Percentiles rank a stretch among this genome's conserved stretches.
Evolutionary conservation across 2,797 vertebrate species (phyloP).

Genomic region (Cirrhinus mrigala): DNA sequence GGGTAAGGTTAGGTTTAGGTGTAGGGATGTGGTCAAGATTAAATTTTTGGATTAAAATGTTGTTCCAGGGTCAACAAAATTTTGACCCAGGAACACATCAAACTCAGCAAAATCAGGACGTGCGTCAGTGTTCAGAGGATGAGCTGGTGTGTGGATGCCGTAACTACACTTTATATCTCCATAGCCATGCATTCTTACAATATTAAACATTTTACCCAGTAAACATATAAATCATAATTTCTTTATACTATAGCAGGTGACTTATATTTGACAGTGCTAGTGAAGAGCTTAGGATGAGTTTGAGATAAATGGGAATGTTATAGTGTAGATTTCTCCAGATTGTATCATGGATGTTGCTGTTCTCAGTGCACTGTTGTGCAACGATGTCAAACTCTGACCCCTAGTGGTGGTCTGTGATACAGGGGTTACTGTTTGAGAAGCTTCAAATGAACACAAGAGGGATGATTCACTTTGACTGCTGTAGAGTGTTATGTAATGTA

Average conservation of each 20-base stretch:
- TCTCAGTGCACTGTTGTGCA: background rate
- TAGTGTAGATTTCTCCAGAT: background rate
- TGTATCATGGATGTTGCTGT: background rate
- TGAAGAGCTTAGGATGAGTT: background rate
- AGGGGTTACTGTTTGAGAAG: background rate
- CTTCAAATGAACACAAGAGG: background rate
- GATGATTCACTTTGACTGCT: background rate
- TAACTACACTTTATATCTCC: background rate
- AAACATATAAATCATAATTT: background rate
- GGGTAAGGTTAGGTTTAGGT: too few species aligned
- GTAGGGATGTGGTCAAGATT: too few species aligned
- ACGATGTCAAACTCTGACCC: slow-evolving; percentile 68
- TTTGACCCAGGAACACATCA: too few species aligned
- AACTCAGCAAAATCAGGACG: too few species aligned
- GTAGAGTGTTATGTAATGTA: background rate
- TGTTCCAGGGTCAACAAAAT: too few species aligned
- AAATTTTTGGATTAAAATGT: too few species aligned
- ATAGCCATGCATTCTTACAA: background rate
- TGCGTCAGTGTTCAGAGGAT: background rate
- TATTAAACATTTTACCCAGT: background rate
- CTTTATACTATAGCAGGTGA: background rate
- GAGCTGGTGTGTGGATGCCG: background rate
- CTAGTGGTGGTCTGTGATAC: slow-evolving; percentile 65
- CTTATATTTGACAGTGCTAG: background rate
- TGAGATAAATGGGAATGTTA: slow-evolving; percentile 2